Base-by-base conservation (phyloP, 2,888 invertebrate genomes). In the Camponotus fellah region DNA sequence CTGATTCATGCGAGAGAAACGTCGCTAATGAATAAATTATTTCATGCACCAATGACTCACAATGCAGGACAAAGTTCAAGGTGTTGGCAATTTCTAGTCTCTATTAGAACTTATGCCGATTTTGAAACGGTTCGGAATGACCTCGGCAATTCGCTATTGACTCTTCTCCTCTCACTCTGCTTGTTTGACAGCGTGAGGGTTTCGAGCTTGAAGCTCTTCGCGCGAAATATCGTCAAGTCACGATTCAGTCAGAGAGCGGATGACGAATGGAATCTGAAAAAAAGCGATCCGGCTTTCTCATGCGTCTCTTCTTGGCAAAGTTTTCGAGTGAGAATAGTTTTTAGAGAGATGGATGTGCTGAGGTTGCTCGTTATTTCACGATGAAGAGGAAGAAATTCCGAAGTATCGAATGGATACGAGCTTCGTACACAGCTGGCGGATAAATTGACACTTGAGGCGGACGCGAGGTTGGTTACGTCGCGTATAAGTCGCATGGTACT, bases 361-460 rank as follows among this genome's bases (percentile, higher is more conserved):
- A 53, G 17, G 10, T 60, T 60, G 46, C 40, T 60, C 60, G 10
- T 46, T 60, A 37, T 21, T 43, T 46, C 46, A n/a, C 17, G 34
- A 21, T 10, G 58, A 71, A 21, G 43, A 37, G 43, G 68, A 26
- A 49, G 69, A 37, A 40, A 77, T 21, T 68, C 37, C 56, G 40
- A 66, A 53, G 53, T 6, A 77, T n/a, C 37, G 60, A 84, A 69
- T 17, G 72, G 64, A 83, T 74, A 81, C 82, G 79, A 85, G 79
- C 80, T 87, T 86, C 84, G 68, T 21, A 37, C 83, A 6, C 60
- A 26, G 49, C 83, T n/a, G 53, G 86, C 84, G n/a, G 91, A 87
- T 92, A 92, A 92, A 92, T 92, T 90, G 84, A 83, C 81, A 86
- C 86, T 86, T 82, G 66, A 85, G 84, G 85, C 85, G 74, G 84